Conservation (phyloP, 2,888 invertebrate genomes). For the Troides oblongomaculatus region DNA sequence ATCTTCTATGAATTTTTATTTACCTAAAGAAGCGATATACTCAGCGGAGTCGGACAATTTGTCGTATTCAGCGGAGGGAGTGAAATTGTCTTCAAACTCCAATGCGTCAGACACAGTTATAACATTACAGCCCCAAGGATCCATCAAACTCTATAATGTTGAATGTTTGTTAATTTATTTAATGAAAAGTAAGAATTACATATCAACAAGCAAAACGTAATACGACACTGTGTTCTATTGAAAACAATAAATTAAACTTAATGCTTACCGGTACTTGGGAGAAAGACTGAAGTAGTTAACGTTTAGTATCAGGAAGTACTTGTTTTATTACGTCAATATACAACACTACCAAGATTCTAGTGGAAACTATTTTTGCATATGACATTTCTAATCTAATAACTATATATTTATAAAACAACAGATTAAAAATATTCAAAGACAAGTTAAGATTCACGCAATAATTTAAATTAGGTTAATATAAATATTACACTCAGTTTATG, state of each 20-base stretch:
- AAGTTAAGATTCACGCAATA: too few relatives aligned
- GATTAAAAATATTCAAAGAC: background rate
- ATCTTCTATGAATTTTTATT: constrained; percentile 8
- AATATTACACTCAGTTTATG: too few relatives aligned
- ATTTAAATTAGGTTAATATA: too few relatives aligned
- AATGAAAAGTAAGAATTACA: background rate
- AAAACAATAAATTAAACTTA: background rate
- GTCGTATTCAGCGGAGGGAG: constrained; percentile 53
- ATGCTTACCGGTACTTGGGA: background rate
- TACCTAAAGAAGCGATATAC: constrained; percentile 85
- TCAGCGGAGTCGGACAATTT: constrained; percentile 82
- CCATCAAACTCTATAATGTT: constrained; percentile 65
- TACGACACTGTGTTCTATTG: background rate
- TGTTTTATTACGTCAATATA: background rate
- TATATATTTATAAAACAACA: background rate
- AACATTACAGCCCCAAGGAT: constrained; percentile 72
- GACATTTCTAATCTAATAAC: background rate
- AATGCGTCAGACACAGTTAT: constrained; percentile 48
- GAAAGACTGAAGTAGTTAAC: background rate
- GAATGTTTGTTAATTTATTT: background rate
- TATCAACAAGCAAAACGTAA: background rate
- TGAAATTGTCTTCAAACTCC: constrained; percentile 81
- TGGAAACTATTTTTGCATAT: background rate
- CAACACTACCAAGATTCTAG: background rate
- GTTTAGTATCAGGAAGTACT: background rate